phyloP scores from a whole-genome alignment of 2,888 invertebrate species.

The Podotricha telesiphe region DNA sequence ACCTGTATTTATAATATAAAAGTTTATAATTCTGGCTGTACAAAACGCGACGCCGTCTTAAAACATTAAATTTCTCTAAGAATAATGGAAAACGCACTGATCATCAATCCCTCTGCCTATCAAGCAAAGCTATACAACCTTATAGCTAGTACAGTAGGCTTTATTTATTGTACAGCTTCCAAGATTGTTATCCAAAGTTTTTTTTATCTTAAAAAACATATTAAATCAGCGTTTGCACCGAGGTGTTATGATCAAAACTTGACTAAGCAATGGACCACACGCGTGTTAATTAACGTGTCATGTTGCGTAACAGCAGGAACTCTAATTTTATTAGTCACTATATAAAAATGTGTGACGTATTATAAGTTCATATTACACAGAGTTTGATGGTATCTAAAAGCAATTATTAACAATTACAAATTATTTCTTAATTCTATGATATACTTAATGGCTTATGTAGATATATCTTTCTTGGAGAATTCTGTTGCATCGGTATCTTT shows the following conservation, averaged over 20 bases:
- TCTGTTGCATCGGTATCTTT: too few relatives aligned
- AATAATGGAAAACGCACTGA: not conserved
- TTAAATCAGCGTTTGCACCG: conserved; percentile 24
- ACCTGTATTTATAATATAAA: too few relatives aligned
- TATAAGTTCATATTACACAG: conserved; percentile 13
- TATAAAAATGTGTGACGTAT: conserved; percentile 33
- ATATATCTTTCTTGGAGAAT: too few relatives aligned
- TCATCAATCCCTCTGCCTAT: not conserved
- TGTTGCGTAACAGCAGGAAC: conserved; percentile 36
- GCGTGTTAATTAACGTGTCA: conserved; percentile 30
- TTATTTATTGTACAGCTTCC: not conserved
- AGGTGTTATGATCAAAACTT: conserved; percentile 46
- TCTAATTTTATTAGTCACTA: conserved; percentile 39
- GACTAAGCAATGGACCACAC: conserved; percentile 42
- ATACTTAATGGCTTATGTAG: too few relatives aligned
- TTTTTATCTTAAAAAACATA: not conserved
- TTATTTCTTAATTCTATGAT: too few relatives aligned
- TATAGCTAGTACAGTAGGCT: not conserved
- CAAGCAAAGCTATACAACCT: not conserved
- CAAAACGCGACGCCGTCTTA: too few relatives aligned
- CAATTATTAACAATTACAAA: too few relatives aligned
- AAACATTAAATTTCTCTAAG: too few relatives aligned
- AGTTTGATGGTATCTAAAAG: conserved; percentile 7
- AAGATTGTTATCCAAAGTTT: not conserved
- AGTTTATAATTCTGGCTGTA: too few relatives aligned